Percentiles rank a stretch among this genome's conserved stretches.
These are phyloP conservation scores for Zaprionus ghesquierei DNA, from an alignment of 1,140 invertebrate genomes.

Conservation along the genomic window DNA sequence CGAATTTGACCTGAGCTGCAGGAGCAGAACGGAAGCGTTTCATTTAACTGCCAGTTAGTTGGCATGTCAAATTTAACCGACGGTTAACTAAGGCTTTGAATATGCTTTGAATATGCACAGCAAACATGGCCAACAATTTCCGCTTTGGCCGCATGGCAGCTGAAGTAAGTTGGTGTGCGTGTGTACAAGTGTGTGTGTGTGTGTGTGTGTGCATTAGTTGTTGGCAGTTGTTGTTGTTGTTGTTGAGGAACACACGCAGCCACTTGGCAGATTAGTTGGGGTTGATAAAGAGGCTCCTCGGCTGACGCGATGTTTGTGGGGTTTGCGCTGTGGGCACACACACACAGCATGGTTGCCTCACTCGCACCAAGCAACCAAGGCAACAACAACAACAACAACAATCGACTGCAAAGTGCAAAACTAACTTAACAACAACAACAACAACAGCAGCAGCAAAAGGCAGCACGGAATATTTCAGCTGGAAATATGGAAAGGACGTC, in stretches of 20 bases:
- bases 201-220: not conserved
- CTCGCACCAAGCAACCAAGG: slow-evolving; percentile 41
- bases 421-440: slow-evolving; percentile 56
- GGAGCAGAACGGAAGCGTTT: too few relatives aligned
- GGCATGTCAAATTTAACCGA: not conserved
- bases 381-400: slow-evolving; percentile 23
- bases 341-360: slow-evolving; percentile 44
- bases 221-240: not conserved
- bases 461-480: slow-evolving; percentile 69
- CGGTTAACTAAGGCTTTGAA: not conserved
- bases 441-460: slow-evolving; percentile 18
- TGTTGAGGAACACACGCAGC: not conserved
- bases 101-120: not conserved
- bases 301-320: not conserved
- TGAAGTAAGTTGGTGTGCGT: not conserved
- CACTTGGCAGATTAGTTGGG: slow-evolving; percentile 44
- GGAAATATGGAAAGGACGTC: slow-evolving; percentile 67
- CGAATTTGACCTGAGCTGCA: too few relatives aligned
- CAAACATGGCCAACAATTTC: slow-evolving; percentile 17
- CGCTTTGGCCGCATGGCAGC: slow-evolving; percentile 11
- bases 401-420: slow-evolving; percentile 42
- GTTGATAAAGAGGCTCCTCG: slow-evolving; percentile 34
- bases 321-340: not conserved
- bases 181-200: not conserved
- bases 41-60: not conserved